A percentile compares a stretch with the other conserved stretches of the same genome.
Evolutionary conservation across 2,797 vertebrate species (phyloP).

Genomic region (Halcyon chelicuti): DNA sequence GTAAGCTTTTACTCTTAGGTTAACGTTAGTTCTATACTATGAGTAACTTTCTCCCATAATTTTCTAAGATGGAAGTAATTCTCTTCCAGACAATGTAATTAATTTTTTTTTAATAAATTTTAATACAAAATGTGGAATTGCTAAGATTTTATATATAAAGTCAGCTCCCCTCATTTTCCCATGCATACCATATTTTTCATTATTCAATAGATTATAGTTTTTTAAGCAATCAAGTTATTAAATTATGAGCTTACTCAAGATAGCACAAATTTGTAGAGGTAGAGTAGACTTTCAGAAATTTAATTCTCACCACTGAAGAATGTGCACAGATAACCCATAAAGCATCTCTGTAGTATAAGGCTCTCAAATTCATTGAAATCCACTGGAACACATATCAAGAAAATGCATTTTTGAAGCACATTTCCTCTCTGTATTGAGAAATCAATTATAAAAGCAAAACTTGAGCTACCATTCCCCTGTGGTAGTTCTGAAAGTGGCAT

Average conservation of each 20-base stretch:
- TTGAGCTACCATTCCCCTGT: not conserved
- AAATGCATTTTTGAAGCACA: not conserved
- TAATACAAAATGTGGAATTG: not conserved
- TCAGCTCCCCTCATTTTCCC: not conserved
- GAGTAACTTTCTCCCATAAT: not conserved
- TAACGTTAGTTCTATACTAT: not conserved
- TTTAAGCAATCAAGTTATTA: not conserved
- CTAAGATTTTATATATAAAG: not conserved
- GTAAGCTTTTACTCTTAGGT: not conserved
- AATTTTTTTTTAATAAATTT: not conserved
- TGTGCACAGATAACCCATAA: not conserved
- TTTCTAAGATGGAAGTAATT: not conserved
- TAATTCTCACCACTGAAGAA: not conserved
- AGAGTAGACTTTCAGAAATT: slow-evolving; percentile 28
- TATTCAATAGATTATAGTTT: not conserved
- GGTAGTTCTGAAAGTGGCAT: not conserved
- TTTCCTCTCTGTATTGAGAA: not conserved
- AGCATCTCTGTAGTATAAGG: not conserved
- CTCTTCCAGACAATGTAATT: not conserved
- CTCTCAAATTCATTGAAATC: not conserved
- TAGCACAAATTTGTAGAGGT: not conserved
- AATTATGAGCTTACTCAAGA: not conserved
- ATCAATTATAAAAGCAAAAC: not conserved
- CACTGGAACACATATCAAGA: not conserved
- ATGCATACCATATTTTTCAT: not conserved